Conservation (phyloP, 2,797 vertebrate species). For the Bryconaethiops microstoma region DNA sequence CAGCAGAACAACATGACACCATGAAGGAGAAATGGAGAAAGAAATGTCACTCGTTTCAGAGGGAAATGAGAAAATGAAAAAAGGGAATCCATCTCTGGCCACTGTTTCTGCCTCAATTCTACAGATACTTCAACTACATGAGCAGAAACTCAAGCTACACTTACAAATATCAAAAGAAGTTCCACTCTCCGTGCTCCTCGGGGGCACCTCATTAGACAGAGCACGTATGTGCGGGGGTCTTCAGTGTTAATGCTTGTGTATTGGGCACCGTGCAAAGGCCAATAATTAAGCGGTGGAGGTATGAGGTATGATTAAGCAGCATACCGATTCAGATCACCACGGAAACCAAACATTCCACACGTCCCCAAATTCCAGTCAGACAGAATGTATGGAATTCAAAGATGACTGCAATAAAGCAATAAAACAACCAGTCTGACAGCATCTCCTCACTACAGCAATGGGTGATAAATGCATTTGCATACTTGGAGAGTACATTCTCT, state of each 20-base stretch:
- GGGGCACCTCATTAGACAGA: conserved; percentile 25
- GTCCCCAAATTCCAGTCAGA: not conserved
- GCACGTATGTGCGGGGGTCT: conserved; percentile 6
- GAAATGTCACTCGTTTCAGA: conserved; percentile 23
- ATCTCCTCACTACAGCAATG: not conserved
- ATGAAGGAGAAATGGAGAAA: conserved; percentile 19
- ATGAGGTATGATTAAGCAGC: conserved; percentile 2
- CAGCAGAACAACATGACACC: conserved; percentile 24
- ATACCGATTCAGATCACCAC: not conserved
- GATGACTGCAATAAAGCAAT: not conserved
- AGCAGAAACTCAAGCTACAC: not conserved
- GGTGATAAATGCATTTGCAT: not conserved
- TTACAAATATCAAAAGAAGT: conserved; percentile 28
- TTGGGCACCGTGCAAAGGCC: conserved; percentile 25
- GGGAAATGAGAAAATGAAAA: not conserved
- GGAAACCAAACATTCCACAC: not conserved
- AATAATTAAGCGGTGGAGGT: conserved; percentile 32
- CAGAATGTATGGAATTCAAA: not conserved
- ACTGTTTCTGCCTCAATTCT: not conserved
- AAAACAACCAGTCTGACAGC: not conserved
- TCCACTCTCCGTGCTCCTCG: conserved; percentile 21
- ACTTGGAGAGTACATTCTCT: not conserved
- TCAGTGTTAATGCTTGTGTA: not conserved
- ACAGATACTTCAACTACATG: not conserved
- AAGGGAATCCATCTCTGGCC: not conserved